phyloP scores from a whole-genome alignment of 2,113 vertebrate genomes.

The Ardeotis arabs region DNA sequence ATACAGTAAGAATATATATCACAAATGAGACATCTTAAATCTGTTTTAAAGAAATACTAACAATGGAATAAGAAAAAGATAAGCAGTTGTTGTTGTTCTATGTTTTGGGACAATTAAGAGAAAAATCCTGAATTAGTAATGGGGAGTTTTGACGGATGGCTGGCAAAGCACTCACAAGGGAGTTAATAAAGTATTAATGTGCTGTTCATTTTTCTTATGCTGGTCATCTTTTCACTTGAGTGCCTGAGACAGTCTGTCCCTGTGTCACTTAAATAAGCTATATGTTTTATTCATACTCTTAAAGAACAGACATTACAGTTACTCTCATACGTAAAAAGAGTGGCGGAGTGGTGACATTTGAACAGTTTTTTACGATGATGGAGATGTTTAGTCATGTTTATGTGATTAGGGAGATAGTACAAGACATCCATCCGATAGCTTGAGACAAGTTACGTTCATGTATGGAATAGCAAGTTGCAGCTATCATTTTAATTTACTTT shows the following conservation, averaged over 20 bases:
- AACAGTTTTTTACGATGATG: neutral
- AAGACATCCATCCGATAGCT: neutral
- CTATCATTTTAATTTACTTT: neutral
- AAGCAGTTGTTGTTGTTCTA: neutral
- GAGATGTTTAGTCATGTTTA: neutral
- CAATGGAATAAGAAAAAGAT: neutral
- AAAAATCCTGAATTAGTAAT: neutral
- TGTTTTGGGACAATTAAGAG: neutral
- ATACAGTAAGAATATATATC: neutral
- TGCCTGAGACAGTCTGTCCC: neutral
- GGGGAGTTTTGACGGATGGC: neutral
- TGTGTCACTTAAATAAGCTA: neutral
- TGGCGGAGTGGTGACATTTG: neutral
- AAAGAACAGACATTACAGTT: neutral
- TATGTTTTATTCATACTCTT: slow-evolving; percentile 34
- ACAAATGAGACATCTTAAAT: neutral
- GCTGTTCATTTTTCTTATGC: neutral
- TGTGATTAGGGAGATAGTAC: neutral
- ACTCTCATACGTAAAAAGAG: neutral
- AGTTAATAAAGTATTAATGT: neutral
- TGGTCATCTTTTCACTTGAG: slow-evolving; percentile 6
- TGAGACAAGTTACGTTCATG: neutral
- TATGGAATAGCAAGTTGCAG: neutral
- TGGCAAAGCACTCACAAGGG: neutral
- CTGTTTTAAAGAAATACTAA: neutral